Percentiles rank a stretch among this genome's conserved stretches.
These are phyloP conservation scores for Tipula confusa DNA, from an alignment of 2,888 invertebrate genomes.

Conservation along the genomic window DNA sequence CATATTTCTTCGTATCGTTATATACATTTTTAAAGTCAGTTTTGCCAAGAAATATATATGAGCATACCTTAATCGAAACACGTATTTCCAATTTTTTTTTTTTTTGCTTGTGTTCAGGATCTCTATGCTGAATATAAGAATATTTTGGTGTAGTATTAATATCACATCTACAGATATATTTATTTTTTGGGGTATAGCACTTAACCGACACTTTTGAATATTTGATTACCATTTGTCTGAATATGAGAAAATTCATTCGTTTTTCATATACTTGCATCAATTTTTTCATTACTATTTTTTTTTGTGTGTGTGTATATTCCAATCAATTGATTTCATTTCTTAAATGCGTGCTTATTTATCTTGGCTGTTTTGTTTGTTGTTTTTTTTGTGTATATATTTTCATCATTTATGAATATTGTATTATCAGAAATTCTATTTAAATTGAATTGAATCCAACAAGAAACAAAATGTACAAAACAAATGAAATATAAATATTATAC, in stretches of 20 bases:
- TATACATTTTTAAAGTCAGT: neutral
- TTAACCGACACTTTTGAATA: constrained; percentile 30
- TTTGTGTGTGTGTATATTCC: neutral
- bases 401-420: neutral
- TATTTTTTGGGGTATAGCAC: neutral
- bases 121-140: neutral
- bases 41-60: neutral
- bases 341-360: neutral
- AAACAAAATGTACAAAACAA: neutral
- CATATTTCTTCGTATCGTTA: neutral
- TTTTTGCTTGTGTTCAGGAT: neutral
- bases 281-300: neutral
- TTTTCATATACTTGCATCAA: constrained; percentile 10
- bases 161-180: neutral
- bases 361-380: neutral
- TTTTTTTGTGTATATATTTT: neutral
- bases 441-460: neutral
- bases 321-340: constrained; percentile 25
- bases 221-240: constrained; percentile 27
- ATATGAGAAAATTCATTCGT: neutral
- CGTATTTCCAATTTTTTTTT: neutral
- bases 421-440: neutral
- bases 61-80: constrained; percentile 7
- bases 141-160: neutral
- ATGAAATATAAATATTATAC: neutral